Conservation (phyloP, 2,888 invertebrate species). For the Alsophila aescularia region DNA sequence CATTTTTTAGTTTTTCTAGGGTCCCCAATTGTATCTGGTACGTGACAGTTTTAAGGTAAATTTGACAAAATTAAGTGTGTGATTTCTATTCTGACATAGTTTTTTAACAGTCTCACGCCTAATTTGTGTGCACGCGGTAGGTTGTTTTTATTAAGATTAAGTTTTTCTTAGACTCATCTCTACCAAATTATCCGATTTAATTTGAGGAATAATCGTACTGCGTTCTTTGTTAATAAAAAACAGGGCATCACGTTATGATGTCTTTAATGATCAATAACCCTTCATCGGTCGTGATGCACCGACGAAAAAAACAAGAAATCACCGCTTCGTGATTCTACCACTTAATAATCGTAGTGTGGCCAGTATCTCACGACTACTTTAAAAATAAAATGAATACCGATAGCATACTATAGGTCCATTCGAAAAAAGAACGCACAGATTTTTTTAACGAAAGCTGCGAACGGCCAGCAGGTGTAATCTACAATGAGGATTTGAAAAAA, state of each 20-base stretch:
- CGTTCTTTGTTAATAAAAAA: conserved; percentile 59
- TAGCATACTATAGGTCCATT: conserved; percentile 62
- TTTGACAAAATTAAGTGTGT: conserved; percentile 65
- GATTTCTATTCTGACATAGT: conserved; percentile 30
- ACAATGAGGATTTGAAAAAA: conserved; percentile 81
- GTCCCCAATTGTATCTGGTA: conserved; percentile 55
- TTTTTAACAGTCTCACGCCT: conserved; percentile 60
- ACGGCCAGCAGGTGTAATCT: conserved; percentile 82
- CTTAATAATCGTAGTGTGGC: conserved; percentile 77
- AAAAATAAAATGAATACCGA: conserved; percentile 72
- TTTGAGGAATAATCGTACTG: conserved; percentile 60
- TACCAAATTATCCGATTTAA: conserved; percentile 54
- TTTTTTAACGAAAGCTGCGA: conserved; percentile 82
- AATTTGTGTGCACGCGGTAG: conserved; percentile 68
- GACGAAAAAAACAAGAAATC: conserved; percentile 66
- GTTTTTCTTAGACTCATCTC: conserved; percentile 44
- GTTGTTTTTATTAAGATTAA: conserved; percentile 50
- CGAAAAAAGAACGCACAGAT: conserved; percentile 74
- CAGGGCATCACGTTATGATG: conserved; percentile 63
- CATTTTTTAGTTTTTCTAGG: conserved; percentile 48
- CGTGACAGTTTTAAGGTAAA: conserved; percentile 73
- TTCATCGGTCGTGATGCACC: conserved; percentile 71
- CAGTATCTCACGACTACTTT: conserved; percentile 82
- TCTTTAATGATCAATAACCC: conserved; percentile 78
- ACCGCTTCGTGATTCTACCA: conserved; percentile 77